Base-by-base conservation (phyloP, 2,888 invertebrate genomes). In the Apodemia zela region DNA sequence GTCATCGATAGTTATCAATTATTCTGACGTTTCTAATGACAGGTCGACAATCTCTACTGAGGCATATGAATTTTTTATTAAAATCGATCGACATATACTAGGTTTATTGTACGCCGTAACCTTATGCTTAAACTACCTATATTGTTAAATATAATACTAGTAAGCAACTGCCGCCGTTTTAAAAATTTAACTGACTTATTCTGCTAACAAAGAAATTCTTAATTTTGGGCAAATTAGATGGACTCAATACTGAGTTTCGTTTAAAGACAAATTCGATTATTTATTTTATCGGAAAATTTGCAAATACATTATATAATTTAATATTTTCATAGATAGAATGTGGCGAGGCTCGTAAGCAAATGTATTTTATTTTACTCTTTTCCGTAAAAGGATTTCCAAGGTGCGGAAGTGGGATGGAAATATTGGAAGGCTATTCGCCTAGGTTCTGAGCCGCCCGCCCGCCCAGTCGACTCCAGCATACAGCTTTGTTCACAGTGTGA, bases 391-490 rank as follows among this genome's bases (percentile, higher is more conserved):
- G 64, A 67, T 64, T 60, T 66, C 67, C 68, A 57, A 67, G 68
- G 70, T 64, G 85, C 75, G 75, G 42, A 82, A 88, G 78, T 67
- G 82, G 78, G 81, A 88, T 70, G 71, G 83, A 76, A 73, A 77
- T 75, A 79, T 67, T 64, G 70, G 72, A 75, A 87, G 85, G 86
- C 81, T 85, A 25, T 81, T 75, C 71, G 76, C 79, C 83, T 75
- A 78, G 79, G 77, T 77, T 75, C 66, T 69, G 70, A 76, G 76
- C 72, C 81, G 79, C 85, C 89, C 88, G 89, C 90, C 90, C 89
- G 88, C 89, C 90, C 89, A 90, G 89, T 90, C 76, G 78, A 78
- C 73, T 74, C 70, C 73, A 75, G 84, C 69, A 71, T 73, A 77
- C 80, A 79, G 85, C 80, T 79, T 82, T 77, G 84, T 68, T 69